Conservation (phyloP, 2,888 invertebrate species). For the Lycaena phlaeas region DNA sequence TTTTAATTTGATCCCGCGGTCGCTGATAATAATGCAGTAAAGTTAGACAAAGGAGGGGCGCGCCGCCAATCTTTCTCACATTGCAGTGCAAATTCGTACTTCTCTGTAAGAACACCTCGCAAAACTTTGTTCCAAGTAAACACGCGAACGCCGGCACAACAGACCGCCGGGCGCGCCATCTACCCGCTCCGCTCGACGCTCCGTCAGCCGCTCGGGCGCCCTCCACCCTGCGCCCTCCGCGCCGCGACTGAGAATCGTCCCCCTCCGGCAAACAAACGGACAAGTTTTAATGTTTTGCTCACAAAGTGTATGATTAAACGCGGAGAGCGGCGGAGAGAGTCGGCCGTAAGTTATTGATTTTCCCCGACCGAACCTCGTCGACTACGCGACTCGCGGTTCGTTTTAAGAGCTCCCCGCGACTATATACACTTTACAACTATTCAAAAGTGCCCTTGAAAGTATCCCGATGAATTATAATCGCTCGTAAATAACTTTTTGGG, state of each 20-base stretch:
- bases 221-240: too few relatives aligned
- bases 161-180: slow-evolving; percentile 34
- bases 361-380: slow-evolving; percentile 67
- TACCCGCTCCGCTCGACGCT: slow-evolving; percentile 29
- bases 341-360: slow-evolving; percentile 75
- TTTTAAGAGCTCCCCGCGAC: slow-evolving; percentile 38
- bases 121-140: slow-evolving; percentile 69
- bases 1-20: slow-evolving; percentile 56
- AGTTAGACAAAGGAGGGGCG: slow-evolving; percentile 46
- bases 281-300: slow-evolving; percentile 74
- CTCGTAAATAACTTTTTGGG: slow-evolving; percentile 34
- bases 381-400: slow-evolving; percentile 56
- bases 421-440: slow-evolving; percentile 41
- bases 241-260: slow-evolving; percentile 39
- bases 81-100: slow-evolving; percentile 64
- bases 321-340: slow-evolving; percentile 71
- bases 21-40: slow-evolving; percentile 59
- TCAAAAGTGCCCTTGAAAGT: slow-evolving; percentile 32
- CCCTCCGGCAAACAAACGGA: slow-evolving; percentile 70
- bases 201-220: slow-evolving; percentile 28
- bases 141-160: slow-evolving; percentile 41
- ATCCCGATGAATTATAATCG: slow-evolving; percentile 29
- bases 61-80: slow-evolving; percentile 55
- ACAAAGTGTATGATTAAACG: slow-evolving; percentile 74
- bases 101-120: slow-evolving; percentile 67